Base-by-base conservation (phyloP, 2,113 vertebrate species). In the Aphyosemion australe region DNA sequence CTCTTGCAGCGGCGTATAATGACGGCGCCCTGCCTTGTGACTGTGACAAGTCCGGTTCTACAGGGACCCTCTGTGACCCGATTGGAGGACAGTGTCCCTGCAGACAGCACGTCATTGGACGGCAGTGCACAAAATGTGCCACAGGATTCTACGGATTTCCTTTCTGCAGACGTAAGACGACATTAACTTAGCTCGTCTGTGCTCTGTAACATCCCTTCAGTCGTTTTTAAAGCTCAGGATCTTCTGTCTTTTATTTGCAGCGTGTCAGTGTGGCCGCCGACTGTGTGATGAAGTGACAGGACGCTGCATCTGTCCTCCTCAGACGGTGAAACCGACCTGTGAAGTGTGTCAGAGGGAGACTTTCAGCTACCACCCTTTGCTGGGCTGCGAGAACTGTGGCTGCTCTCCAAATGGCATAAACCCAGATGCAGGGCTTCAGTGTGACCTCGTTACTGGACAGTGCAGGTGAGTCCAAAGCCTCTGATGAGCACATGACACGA, bases 111-210 rank as follows among this genome's bases (percentile, higher is more conserved):
- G 32, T 98, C 66, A 93, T 96, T 0, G 97, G 97, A 5, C 93
- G 91, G 16, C 92, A 49, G 60, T 99, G 97, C 75, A 94, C 87
- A 48, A 93, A 87, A 12, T 99, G 97, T 78, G 92, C 84, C 4
- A 94, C 91, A 0, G 95, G 95, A 72, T 93, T 94, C 90, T 97
- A 94, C 0, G 94, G 95, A 78, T 99, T 99, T 83, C 97, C 97
- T 0, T 90, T 89, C 80, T 99, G 97, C 91, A 95, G 78, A 76
- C 68, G 97, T 99, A 80, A 94, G 96, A 47, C n/a, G n/a, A n/a
- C n/a, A n/a, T n/a, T n/a, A n/a, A n/a, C n/a, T n/a, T n/a, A n/a
- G n/a, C n/a, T n/a, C n/a, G n/a, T n/a, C n/a, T 42, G 32, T 56
- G 34, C 2, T 6, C 26, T 65, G 15, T 48, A 9, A 50, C 15